Conservation (phyloP, 2,797 vertebrate genomes). For the Sciurus carolinensis region DNA sequence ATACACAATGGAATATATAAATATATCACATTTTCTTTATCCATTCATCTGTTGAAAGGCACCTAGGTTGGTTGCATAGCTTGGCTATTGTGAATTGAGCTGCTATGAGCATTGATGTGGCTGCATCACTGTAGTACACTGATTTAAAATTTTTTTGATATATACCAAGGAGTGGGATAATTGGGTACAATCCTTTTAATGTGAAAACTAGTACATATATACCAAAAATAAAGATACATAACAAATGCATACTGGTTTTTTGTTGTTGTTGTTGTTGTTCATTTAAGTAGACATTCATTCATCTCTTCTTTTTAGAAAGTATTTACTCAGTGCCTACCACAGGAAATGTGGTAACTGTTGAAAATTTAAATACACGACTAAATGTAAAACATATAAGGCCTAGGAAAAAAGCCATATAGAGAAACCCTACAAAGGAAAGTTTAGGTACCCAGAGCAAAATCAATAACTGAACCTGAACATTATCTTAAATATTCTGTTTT, state of each 20-base stretch:
- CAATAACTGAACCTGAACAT: constrained; percentile 25
- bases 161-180: too few species aligned
- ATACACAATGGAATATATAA: too few species aligned
- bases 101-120: too few species aligned
- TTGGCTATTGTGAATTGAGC: too few species aligned
- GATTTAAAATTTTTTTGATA: too few species aligned
- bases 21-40: too few species aligned
- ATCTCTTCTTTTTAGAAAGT: constrained; percentile 64
- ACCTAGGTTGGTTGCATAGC: too few species aligned
- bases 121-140: too few species aligned
- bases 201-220: background rate
- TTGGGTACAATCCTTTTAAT: background rate
- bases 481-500: constrained; percentile 44
- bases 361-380: background rate
- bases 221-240: constrained; percentile 26
- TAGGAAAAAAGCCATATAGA: background rate
- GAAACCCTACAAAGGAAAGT: background rate
- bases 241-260: background rate
- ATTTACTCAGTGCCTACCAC: background rate
- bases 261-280: background rate
- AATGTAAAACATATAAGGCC: constrained; percentile 6
- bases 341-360: background rate
- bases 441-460: constrained; percentile 1
- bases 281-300: background rate
- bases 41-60: too few species aligned